Evolutionary conservation across 2,797 vertebrate genomes (phyloP), one percentile per base, ranked within the genome.

Genomic region (Syndactyla subalaris): DNA sequence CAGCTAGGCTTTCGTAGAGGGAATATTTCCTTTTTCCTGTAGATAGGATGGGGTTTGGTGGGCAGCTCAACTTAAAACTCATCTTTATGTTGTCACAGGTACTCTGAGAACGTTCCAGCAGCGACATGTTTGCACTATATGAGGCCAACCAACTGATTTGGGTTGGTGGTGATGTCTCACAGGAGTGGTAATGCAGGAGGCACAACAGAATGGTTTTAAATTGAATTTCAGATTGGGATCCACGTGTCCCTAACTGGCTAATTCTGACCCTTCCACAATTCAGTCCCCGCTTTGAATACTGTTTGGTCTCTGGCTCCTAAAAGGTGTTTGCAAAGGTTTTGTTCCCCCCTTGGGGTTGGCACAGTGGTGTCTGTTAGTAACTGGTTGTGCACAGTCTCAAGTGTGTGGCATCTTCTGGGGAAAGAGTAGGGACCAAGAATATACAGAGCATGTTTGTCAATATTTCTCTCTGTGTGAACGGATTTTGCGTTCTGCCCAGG

Each of bases 331-430:
- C 15, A 18, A 39, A 68, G 41, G 21, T 57, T n/a, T 45, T n/a
- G 9, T 55, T 79, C 63, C 5, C 17, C 18, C 14, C 17, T 12
- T 23, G 14, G 30, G 16, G 22, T 48, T 48, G 14, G 10, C 13
- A 30, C 43, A 13, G 12, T 10, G n/a, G 9, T 9, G 2, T 29
- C 70, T 9, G 5, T 71, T 39, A 59, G 20, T 32, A 5, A 1
- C 22, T 46, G 12, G 2, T 19, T 12, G 2, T 0, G 2, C 29
- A 6, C 2, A 23, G 13, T 26, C 49, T 58, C 39, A 21, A 3
- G 38, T 18, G 29, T 1, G 0, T 29, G 9, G 7, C 7, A 2
- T 19, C 72, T 34, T 24, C 23, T 9, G 10, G 58, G 54, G 21
- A 48, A 41, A 12, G 4, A 34, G 3, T 4, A 15, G 51, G 46